These are phyloP conservation scores for Falcunculus frontatus DNA, from an alignment of 2,113 vertebrate genomes.

Conservation along the genomic window DNA sequence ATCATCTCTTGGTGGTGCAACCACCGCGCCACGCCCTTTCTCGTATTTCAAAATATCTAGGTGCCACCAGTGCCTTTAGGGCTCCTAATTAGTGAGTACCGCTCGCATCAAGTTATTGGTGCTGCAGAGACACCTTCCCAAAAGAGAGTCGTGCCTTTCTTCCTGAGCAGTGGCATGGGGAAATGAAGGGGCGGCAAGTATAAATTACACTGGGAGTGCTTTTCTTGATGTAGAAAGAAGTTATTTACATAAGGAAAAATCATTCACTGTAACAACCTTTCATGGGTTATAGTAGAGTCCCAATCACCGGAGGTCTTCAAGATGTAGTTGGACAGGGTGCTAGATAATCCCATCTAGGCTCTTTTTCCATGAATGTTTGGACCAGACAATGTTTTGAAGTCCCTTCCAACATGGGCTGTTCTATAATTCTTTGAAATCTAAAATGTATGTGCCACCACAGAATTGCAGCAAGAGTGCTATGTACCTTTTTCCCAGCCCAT, in stretches of 20 bases:
- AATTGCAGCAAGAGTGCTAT: not conserved
- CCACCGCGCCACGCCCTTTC: fast-evolving
- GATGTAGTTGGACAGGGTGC: fast-evolving
- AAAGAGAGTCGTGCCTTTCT: not conserved
- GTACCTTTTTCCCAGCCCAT: not conserved
- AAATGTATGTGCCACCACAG: not conserved
- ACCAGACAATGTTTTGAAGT: not conserved
- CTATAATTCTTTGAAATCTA: not conserved
- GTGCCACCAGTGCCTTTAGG: not conserved
- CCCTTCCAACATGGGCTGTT: not conserved
- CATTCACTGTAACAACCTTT: not conserved
- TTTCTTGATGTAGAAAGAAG: not conserved
- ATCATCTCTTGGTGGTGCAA: not conserved
- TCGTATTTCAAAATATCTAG: not conserved
- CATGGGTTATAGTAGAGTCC: not conserved
- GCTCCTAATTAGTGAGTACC: fast-evolving
- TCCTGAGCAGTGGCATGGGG: not conserved
- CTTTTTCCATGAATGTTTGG: not conserved
- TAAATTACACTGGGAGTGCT: not conserved
- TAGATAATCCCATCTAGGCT: not conserved
- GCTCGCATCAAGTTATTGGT: not conserved
- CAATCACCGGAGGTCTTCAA: not conserved
- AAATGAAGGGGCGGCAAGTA: not conserved
- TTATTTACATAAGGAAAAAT: not conserved
- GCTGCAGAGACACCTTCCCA: not conserved